These are phyloP conservation scores for Emmelina monodactyla DNA, from an alignment of 2,888 invertebrate species.

Conservation along the genomic window DNA sequence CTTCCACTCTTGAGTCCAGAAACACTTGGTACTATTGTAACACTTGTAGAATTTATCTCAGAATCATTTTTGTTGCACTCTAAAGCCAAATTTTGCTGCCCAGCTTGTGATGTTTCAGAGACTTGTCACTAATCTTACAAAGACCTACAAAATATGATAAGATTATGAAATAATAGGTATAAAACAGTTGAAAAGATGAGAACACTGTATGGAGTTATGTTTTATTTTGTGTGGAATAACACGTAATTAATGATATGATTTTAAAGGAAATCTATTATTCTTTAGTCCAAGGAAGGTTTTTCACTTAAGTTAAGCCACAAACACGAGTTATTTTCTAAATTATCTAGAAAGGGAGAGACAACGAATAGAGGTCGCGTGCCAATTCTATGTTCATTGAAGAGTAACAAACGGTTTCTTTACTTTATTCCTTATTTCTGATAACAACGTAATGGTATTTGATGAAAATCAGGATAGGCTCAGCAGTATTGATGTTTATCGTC, in stretches of 20 bases:
- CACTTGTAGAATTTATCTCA: conserved; percentile 53
- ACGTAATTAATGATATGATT: too few species aligned
- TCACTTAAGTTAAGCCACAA: too few species aligned
- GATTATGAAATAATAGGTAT: too few species aligned
- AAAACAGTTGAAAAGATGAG: too few species aligned
- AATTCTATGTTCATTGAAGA: conserved; percentile 64
- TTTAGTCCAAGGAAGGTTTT: too few species aligned
- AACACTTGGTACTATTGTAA: conserved; percentile 43
- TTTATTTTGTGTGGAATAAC: conserved; percentile 14
- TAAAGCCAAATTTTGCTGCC: conserved; percentile 31
- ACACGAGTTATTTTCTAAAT: conserved; percentile 22
- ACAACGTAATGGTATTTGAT: background rate
- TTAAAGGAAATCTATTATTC: too few species aligned
- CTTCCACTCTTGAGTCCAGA: conserved; percentile 18
- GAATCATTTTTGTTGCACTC: conserved; percentile 62
- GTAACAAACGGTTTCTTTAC: conserved; percentile 45
- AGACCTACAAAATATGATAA: too few species aligned
- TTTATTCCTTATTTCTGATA: conserved; percentile 17
- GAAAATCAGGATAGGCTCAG: conserved; percentile 18
- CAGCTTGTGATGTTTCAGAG: conserved; percentile 44
- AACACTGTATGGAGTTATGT: too few species aligned
- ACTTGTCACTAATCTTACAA: conserved; percentile 21
- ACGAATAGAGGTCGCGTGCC: conserved; percentile 53
- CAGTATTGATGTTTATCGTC: conserved; percentile 18
- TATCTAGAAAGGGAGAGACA: conserved; percentile 32